Evolutionary conservation across 2,113 vertebrate species (phyloP).

Genomic region (Corythoichthys intestinalis): DNA sequence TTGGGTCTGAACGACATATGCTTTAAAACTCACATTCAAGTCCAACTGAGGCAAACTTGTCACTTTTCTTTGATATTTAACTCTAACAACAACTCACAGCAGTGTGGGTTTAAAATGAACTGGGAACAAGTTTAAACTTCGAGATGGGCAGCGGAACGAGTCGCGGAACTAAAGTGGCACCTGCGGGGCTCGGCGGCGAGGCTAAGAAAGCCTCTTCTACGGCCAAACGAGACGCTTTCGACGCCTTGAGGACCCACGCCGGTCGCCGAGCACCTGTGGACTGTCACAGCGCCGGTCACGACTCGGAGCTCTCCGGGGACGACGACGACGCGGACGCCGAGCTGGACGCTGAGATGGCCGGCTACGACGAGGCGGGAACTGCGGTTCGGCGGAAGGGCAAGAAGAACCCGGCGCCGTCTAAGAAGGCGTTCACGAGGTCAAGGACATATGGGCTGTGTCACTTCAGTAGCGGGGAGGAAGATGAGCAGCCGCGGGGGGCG

Average conservation of each 20-base stretch:
- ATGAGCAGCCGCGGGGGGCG: constrained; percentile 19
- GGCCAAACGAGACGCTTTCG: constrained; percentile 29
- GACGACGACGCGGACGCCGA: constrained; percentile 43
- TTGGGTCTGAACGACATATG: constrained; percentile 20
- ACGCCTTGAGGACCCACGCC: constrained; percentile 36
- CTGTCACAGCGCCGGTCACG: constrained; percentile 53
- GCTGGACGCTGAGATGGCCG: constrained; percentile 42
- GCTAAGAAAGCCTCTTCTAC: constrained; percentile 7
- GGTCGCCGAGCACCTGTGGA: constrained; percentile 39
- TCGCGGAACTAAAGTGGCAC: constrained; percentile 69
- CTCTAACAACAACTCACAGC: not conserved
- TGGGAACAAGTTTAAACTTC: not conserved
- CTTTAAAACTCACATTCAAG: not conserved
- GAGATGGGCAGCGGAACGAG: constrained; percentile 70
- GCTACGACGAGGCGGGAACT: constrained; percentile 20
- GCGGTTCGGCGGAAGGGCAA: not conserved
- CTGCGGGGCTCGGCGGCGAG: constrained; percentile 53
- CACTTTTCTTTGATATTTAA: constrained; percentile 32
- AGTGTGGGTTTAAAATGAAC: constrained; percentile 1
- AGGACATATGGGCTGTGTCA: constrained; percentile 60
- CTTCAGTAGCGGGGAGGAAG: constrained; percentile 33
- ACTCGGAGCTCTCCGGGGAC: constrained; percentile 49
- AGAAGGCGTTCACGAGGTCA: constrained; percentile 41
- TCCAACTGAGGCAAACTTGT: not conserved
- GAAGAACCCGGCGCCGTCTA: constrained; percentile 4